These are phyloP conservation scores for Cairina moschata DNA, from an alignment of 2,113 vertebrate genomes.

Conservation along the genomic window DNA sequence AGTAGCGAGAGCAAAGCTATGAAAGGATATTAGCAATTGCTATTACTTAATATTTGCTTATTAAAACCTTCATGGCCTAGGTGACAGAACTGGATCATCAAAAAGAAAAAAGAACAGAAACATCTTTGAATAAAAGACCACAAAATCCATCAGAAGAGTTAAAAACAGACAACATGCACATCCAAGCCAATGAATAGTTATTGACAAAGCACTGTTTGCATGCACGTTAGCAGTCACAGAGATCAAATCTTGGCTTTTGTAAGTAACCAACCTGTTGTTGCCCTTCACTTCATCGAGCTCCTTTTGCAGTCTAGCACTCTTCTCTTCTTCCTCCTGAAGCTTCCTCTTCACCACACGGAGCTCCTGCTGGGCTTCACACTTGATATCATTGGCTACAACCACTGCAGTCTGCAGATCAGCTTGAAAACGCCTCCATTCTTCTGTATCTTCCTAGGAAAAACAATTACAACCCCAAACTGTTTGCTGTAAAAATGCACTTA, in stretches of 20 bases:
- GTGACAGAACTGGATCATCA: neutral
- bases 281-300: conserved; percentile 90
- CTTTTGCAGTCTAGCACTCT: conserved; percentile 82
- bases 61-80: neutral
- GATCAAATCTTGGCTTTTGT: neutral
- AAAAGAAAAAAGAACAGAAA: conserved; percentile 37
- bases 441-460: conserved; percentile 87
- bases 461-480: neutral
- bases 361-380: conserved; percentile 97
- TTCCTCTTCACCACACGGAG: conserved; percentile 86
- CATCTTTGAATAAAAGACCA: conserved; percentile 1
- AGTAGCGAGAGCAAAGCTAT: neutral
- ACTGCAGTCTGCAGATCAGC: conserved; percentile 97
- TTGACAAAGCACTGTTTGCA: conserved; percentile 43
- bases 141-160: neutral
- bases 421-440: conserved; percentile 96
- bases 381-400: conserved; percentile 98
- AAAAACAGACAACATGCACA: conserved; percentile 1
- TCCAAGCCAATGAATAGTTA: conserved; percentile 32
- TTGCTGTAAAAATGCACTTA: neutral
- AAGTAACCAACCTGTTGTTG: conserved; percentile 81
- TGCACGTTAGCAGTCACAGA: neutral
- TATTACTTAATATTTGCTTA: neutral
- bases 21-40: neutral
- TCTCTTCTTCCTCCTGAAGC: conserved; percentile 94